Evolutionary conservation across 2,797 vertebrate species (phyloP).

Genomic region (Cryptoblepharus egeriae): DNA sequence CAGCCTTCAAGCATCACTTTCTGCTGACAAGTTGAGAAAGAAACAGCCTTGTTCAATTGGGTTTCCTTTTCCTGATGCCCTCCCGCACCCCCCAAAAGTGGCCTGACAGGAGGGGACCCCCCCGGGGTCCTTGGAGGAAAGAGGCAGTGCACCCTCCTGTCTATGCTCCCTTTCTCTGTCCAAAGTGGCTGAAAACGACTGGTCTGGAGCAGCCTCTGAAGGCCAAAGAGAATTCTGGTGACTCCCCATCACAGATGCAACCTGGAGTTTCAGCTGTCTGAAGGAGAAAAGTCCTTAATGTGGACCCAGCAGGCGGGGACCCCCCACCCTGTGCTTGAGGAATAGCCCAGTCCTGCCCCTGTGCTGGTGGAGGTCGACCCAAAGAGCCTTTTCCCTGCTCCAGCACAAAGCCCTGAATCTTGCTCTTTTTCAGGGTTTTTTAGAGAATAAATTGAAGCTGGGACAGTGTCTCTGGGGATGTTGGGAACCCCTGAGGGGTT

Average conservation of each 20-base stretch:
- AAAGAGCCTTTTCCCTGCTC: not conserved
- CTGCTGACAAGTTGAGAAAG: not conserved
- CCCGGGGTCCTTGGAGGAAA: too few relatives aligned
- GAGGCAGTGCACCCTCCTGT: too few relatives aligned
- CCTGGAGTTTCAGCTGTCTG: not conserved
- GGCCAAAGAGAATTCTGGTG: too few relatives aligned
- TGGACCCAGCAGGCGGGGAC: too few relatives aligned
- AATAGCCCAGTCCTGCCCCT: not conserved
- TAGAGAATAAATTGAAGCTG: not conserved
- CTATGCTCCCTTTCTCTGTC: not conserved
- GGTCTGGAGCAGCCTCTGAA: not conserved
- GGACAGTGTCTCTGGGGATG: not conserved
- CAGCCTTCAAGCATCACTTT: not conserved
- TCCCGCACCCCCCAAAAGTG: too few relatives aligned
- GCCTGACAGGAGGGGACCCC: too few relatives aligned
- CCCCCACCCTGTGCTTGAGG: not conserved
- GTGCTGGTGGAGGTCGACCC: not conserved
- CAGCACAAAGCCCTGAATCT: not conserved
- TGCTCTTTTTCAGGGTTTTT: not conserved
- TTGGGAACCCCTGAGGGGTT: too few relatives aligned
- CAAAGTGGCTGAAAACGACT: not conserved
- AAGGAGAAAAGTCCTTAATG: not conserved
- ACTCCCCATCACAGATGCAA: not conserved
- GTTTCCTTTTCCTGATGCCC: not conserved
- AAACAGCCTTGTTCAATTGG: too few relatives aligned